Conservation (phyloP, 2,113 vertebrate genomes). For the Indicator indicator region DNA sequence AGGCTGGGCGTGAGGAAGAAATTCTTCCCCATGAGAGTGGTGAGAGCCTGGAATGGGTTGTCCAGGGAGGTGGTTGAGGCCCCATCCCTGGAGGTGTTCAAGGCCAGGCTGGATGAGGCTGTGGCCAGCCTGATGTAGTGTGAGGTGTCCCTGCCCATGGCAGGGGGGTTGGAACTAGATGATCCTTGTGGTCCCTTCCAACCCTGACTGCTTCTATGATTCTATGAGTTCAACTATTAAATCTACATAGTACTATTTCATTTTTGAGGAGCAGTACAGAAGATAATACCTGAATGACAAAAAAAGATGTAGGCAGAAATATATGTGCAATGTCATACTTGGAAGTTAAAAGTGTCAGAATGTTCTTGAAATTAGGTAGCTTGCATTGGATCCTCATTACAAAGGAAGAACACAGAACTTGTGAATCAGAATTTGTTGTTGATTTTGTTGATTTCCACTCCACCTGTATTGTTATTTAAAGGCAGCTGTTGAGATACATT, state of each 20-base stretch:
- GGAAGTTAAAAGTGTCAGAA: not conserved
- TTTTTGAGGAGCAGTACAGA: not conserved
- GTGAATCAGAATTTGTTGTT: not conserved
- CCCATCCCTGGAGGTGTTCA: too few relatives aligned
- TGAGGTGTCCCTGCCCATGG: too few relatives aligned
- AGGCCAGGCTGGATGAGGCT: too few relatives aligned
- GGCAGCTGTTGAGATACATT: not conserved
- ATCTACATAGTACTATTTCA: not conserved
- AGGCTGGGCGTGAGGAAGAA: too few relatives aligned
- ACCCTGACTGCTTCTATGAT: too few relatives aligned
- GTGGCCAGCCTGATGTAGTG: too few relatives aligned
- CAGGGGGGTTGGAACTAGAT: too few relatives aligned
- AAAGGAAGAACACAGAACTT: not conserved
- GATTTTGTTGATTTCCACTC: not conserved
- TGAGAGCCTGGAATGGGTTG: too few relatives aligned
- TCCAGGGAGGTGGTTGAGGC: too few relatives aligned
- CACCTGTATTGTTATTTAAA: not conserved
- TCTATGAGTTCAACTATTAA: not conserved
- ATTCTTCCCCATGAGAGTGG: too few relatives aligned
- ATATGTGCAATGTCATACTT: not conserved
- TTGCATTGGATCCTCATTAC: not conserved
- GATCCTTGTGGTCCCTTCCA: too few relatives aligned
- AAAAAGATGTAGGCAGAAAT: not conserved
- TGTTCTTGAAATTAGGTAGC: not conserved
- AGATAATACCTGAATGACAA: not conserved